Evolutionary conservation across 2,797 vertebrate genomes (phyloP).

Genomic region (Hapalemur alaotrensis): DNA sequence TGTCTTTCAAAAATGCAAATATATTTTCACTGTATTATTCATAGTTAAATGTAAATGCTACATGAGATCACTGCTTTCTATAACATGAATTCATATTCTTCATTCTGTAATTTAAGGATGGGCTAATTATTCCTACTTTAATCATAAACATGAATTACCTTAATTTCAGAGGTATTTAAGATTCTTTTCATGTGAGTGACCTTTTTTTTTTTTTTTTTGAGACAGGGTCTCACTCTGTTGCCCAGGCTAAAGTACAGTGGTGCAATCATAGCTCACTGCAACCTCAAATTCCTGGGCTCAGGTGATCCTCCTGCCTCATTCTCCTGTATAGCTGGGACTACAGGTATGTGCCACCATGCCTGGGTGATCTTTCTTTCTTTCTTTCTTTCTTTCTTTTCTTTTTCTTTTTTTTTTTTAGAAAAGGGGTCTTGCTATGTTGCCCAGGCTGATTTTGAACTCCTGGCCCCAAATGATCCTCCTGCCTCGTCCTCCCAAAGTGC

Average conservation of each 20-base stretch:
- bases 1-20: neutral
- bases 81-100: neutral
- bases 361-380: neutral
- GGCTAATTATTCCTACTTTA: constrained; percentile 53
- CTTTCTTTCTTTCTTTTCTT: too few species aligned
- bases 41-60: neutral
- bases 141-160: constrained; percentile 55
- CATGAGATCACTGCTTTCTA: constrained; percentile 1
- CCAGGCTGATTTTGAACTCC: neutral
- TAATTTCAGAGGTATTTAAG: constrained; percentile 37
- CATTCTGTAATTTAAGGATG: constrained; percentile 14
- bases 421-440: neutral
- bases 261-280: too few species aligned
- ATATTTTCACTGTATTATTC: neutral
- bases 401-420: neutral
- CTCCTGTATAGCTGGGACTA: too few species aligned
- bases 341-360: too few species aligned
- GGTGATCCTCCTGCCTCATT: too few species aligned
- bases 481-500: neutral
- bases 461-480: neutral
- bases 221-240: too few species aligned
- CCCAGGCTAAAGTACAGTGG: too few species aligned
- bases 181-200: constrained; percentile 44
- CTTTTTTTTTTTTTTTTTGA: neutral
- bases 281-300: too few species aligned